Conservation (phyloP, 2,888 invertebrate genomes). For the Hartigia nigra region DNA sequence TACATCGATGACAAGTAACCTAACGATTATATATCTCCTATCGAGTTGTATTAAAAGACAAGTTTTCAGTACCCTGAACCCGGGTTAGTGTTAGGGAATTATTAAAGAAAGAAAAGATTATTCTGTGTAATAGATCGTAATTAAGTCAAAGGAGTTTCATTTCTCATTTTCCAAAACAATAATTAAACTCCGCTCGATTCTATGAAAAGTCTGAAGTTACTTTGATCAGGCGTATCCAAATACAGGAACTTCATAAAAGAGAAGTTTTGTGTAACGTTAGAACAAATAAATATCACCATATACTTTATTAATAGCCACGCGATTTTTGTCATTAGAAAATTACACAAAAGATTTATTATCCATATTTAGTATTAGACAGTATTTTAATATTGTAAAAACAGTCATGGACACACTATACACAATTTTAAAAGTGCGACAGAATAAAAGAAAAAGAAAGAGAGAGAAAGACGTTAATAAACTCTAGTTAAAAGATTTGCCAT, state of each 20-base stretch:
- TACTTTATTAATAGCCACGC: not conserved
- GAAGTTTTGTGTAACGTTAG: not conserved
- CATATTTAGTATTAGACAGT: too few species aligned
- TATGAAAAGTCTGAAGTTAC: not conserved
- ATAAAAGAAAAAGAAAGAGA: not conserved
- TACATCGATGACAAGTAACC: conserved; percentile 38
- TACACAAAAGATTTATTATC: not conserved
- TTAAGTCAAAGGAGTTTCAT: not conserved
- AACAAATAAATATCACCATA: not conserved
- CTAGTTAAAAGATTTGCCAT: not conserved
- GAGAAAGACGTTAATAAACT: not conserved
- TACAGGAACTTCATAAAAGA: not conserved
- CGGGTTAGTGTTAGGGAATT: not conserved
- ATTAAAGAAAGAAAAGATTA: not conserved
- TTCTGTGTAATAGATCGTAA: not conserved
- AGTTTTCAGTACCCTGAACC: not conserved
- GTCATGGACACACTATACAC: conserved; percentile 12
- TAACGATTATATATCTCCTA: conserved; percentile 8
- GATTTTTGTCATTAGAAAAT: not conserved
- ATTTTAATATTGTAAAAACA: not conserved
- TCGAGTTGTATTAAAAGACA: conserved; percentile 3
- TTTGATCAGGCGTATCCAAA: not conserved
- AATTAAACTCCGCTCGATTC: not conserved
- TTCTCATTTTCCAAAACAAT: not conserved
- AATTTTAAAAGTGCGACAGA: not conserved